These are phyloP conservation scores for Hecatera dysodea DNA, from an alignment of 2,888 invertebrate species.

Conservation along the genomic window DNA sequence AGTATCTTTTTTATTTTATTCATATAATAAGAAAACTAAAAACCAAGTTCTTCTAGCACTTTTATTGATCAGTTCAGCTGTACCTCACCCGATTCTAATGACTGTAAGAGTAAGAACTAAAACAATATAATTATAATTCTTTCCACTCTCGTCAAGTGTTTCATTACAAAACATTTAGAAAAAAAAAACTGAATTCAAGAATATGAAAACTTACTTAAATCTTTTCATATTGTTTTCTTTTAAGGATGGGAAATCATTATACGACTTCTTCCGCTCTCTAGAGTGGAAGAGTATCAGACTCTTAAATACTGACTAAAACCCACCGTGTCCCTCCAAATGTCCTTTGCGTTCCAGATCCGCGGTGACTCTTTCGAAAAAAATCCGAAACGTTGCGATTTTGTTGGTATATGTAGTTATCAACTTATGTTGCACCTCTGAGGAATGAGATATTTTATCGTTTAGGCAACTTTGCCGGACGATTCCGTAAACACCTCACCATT, in stretches of 20 bases:
- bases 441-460: neutral
- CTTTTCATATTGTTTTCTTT: slow-evolving; percentile 1
- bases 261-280: too few species aligned
- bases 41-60: neutral
- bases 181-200: slow-evolving; percentile 17
- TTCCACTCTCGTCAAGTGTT: slow-evolving; percentile 24
- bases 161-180: slow-evolving; percentile 22
- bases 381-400: too few species aligned
- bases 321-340: too few species aligned
- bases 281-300: too few species aligned
- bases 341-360: too few species aligned
- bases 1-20: neutral
- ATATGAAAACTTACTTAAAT: neutral
- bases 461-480: neutral
- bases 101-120: neutral
- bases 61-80: neutral
- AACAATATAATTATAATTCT: slow-evolving; percentile 15
- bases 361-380: too few species aligned
- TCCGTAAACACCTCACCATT: too few species aligned
- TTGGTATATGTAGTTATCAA: neutral
- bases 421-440: neutral
- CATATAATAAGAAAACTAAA: slow-evolving; percentile 4
- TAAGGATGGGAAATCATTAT: too few species aligned
- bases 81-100: neutral
- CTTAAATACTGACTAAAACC: too few species aligned